Conservation (phyloP, 2,888 invertebrate species). For the Ochropleura leucogaster region DNA sequence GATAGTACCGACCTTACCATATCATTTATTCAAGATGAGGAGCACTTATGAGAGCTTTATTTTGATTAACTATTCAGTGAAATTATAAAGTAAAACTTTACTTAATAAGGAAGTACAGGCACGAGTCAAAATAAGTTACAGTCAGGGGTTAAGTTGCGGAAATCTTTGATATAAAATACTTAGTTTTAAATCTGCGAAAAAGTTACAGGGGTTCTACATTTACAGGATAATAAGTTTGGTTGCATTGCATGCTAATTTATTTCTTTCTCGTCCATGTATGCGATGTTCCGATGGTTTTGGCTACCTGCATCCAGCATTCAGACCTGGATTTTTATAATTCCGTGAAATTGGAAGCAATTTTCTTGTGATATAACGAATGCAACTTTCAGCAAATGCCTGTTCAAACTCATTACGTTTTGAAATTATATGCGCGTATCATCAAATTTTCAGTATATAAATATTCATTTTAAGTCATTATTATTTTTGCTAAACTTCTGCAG, state of each 20-base stretch:
- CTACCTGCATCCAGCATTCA: too few species aligned
- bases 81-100: background rate
- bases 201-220: too few species aligned
- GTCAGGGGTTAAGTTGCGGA: background rate
- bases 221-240: too few species aligned
- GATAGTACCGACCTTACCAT: background rate
- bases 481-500: background rate
- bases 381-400: background rate
- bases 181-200: background rate
- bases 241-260: too few species aligned
- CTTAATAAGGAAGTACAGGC: background rate
- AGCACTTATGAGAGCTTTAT: background rate
- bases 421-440: background rate
- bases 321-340: background rate
- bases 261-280: too few species aligned
- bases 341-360: background rate
- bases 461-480: background rate
- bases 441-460: background rate
- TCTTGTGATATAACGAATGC: background rate
- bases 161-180: background rate
- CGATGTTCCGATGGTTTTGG: too few species aligned
- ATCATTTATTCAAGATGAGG: conserved; percentile 12
- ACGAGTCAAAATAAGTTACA: background rate
- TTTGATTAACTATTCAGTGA: conserved; percentile 27
- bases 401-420: background rate